Conservation (phyloP, 2,888 invertebrate species). For the Drosophila meridionalis region DNA sequence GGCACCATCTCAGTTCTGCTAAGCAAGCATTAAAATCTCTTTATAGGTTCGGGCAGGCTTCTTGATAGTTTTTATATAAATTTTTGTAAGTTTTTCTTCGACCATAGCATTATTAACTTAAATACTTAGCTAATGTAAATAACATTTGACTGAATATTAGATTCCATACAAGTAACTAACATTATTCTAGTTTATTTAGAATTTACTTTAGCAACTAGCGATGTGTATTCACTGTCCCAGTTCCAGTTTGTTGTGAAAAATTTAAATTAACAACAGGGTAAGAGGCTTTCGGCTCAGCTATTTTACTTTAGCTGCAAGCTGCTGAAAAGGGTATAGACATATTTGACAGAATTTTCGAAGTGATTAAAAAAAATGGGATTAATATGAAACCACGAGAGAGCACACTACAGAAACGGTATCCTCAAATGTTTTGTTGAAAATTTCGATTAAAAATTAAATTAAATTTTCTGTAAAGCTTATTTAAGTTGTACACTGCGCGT, state of each 20-base stretch:
- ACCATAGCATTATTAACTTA: neutral
- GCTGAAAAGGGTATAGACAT: conserved; percentile 50
- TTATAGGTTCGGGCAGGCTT: neutral
- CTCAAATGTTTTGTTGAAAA: neutral
- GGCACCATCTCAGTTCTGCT: too few species aligned
- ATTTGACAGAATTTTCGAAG: conserved; percentile 71
- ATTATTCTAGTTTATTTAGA: neutral
- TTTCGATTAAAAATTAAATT: too few species aligned
- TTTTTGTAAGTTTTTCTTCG: neutral
- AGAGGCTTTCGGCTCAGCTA: conserved; percentile 17
- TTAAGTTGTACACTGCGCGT: too few species aligned
- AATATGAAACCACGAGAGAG: conserved; percentile 43
- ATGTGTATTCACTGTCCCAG: neutral
- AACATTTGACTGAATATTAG: neutral
- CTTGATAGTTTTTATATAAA: neutral
- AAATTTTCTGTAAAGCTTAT: too few species aligned
- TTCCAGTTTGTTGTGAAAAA: neutral
- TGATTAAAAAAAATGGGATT: conserved; percentile 81
- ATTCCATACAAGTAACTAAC: neutral
- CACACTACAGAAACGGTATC: neutral
- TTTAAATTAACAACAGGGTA: conserved; percentile 6
- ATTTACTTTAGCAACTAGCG: neutral
- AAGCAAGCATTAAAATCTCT: too few species aligned
- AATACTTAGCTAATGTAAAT: neutral
- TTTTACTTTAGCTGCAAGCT: conserved; percentile 29